Evolutionary conservation across 2,888 invertebrate genomes (phyloP), one percentile per base, ranked within the genome.

Genomic region (Piscicola geometra): DNA sequence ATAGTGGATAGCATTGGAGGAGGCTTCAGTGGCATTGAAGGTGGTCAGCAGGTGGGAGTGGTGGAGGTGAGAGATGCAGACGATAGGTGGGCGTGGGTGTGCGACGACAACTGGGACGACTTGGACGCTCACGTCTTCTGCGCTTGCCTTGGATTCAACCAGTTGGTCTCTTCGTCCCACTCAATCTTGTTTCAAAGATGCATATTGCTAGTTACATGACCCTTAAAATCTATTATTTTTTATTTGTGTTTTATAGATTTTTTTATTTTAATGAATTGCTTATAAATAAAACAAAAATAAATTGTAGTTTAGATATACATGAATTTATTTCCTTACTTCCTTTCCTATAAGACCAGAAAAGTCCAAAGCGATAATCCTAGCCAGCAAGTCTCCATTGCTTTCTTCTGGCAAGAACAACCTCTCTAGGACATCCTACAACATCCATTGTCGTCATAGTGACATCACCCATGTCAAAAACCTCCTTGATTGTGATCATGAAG

Each of bases 91-190:
- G 70, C 71, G 5, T 60, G 68, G 35, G 76, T 80, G n/a, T 80
- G 80, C 67, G 79, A 78, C 47, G 79, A 80, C 75, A 47, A 71
- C 50, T 80, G 79, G 79, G 78, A 78, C 28, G 78, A 80, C 47
- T n/a, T 52, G 9, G 79, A 79, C 36, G 79, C 79, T 50, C 18
- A 32, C n/a, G 80, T 80, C 60, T 79, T 80, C 68, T 80, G 80
- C 75, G 25, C 50, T 3, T 79, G 79, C 67, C 50, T 79, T 50
- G 79, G 79, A 36, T 78, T 73, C 50, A 72, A 76, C 30, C 52
- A 71, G 77, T 76, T 52, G 33, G 70, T 68, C 30, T n/a, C n/a
- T n/a, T n/a, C n/a, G n/a, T n/a, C n/a, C n/a, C n/a, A n/a, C n/a
- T n/a, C n/a, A n/a, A n/a, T n/a, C n/a, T n/a, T n/a, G n/a, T n/a